Evolutionary conservation across 2,113 vertebrate genomes (phyloP), one percentile per base, ranked within the genome.

Genomic region (Gobiocypris rarus): DNA sequence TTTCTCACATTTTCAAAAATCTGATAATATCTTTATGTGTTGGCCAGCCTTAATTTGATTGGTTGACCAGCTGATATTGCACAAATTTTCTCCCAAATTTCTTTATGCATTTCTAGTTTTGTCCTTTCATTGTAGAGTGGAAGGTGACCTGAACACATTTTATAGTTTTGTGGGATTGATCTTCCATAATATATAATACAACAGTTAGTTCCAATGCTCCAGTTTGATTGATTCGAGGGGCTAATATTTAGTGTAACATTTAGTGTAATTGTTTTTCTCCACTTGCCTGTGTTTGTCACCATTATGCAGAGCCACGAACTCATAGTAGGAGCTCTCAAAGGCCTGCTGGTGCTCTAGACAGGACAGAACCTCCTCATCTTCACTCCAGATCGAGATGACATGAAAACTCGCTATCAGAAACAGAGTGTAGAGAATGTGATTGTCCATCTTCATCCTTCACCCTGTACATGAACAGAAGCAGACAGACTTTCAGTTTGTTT

Each of bases 281-380:
- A 19, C 65, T 38, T 41, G 31, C 17, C 9, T 34, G 34, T 34
- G 31, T 34, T 34, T 34, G 34, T 31, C 28, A n/a, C n/a, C n/a
- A n/a, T n/a, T n/a, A 81, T 92, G 89, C 10, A 96, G 88, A 22
- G 77, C 89, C 69, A 97, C 94, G 93, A 97, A 94, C 78, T 99
- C 95, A 5, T 97, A 98, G 87, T 97, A 99, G 0, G 96, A 96
- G 4, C 82, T 87, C 3, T 96, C 95, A 82, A 97, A 98, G 88
- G 90, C 88, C 86, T 95, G 87, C 88, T 97, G 96, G 87, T 91
- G 83, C 48, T 96, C 92, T 22, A 94, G 92, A 84, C 97, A 99
- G 75, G 83, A 80, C 0, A 82, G 63, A 45, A 41, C 52, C 2
- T 91, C 90, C 45, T 87, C 79, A 1, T 89, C 91, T 13, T 89